These are phyloP conservation scores for Halictus ligatus DNA, from an alignment of 2,888 invertebrate species.

Conservation along the genomic window DNA sequence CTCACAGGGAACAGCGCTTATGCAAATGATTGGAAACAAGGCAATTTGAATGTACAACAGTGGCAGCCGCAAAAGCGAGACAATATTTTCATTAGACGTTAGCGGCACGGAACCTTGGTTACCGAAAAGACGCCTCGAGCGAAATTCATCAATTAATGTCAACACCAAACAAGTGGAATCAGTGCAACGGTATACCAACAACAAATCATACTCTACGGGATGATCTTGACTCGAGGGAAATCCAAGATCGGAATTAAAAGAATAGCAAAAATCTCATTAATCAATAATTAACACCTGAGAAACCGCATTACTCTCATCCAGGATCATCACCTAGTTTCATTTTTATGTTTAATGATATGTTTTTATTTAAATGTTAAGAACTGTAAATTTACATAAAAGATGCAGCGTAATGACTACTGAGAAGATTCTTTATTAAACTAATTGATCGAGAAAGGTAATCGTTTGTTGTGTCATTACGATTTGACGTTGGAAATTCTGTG, in stretches of 20 bases:
- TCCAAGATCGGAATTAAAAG: too few relatives aligned
- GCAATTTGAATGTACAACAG: slow-evolving; percentile 62
- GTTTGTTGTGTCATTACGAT: neutral
- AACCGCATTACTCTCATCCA: too few relatives aligned
- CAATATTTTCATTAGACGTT: slow-evolving; percentile 48
- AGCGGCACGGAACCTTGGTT: slow-evolving; percentile 28
- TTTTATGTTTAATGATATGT: neutral
- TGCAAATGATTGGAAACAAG: slow-evolving; percentile 59
- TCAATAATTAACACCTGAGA: too few relatives aligned
- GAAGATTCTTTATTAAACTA: neutral
- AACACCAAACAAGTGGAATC: too few relatives aligned
- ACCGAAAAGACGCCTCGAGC: slow-evolving; percentile 46
- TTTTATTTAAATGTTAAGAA: neutral
- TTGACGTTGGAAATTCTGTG: neutral
- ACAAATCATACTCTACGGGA: too few relatives aligned
- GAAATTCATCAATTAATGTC: slow-evolving; percentile 4
- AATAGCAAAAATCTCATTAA: too few relatives aligned
- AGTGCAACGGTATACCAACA: too few relatives aligned
- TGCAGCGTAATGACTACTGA: neutral
- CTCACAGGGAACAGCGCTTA: slow-evolving; percentile 23
- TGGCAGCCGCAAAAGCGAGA: slow-evolving; percentile 26
- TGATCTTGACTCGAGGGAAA: too few relatives aligned
- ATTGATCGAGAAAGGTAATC: neutral
- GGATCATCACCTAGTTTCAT: too few relatives aligned
- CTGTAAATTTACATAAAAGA: neutral